Evolutionary conservation across 2,888 invertebrate genomes (phyloP).

Genomic region (Protonemura montana): DNA sequence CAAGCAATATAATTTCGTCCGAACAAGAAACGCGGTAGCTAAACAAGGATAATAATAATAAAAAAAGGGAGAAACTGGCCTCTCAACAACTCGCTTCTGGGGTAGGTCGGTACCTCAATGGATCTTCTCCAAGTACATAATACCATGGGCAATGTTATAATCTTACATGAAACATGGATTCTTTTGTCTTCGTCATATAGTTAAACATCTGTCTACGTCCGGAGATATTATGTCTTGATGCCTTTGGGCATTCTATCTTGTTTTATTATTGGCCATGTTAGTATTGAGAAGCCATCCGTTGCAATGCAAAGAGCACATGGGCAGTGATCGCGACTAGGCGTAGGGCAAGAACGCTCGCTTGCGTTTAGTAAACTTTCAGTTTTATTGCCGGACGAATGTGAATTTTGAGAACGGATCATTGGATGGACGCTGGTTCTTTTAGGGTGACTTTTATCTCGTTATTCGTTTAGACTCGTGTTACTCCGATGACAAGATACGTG

Average conservation of each 20-base stretch:
- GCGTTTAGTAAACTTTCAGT: not conserved
- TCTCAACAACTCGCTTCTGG: not conserved
- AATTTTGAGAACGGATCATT: not conserved
- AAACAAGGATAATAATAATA: not conserved
- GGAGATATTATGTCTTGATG: not conserved
- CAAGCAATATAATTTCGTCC: not conserved
- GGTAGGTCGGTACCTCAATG: not conserved
- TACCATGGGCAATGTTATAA: not conserved
- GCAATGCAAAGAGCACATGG: not conserved
- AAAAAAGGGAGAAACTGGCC: not conserved
- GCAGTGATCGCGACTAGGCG: not conserved
- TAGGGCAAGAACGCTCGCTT: not conserved
- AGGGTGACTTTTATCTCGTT: too few relatives aligned
- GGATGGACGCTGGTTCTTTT: too few relatives aligned
- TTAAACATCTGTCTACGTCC: conserved; percentile 1
- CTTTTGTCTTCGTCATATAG: not conserved
- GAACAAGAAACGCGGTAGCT: not conserved
- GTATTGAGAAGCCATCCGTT: not conserved
- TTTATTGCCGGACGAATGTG: not conserved
- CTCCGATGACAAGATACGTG: too few relatives aligned
- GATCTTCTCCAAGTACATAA: not conserved
- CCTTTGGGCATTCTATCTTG: not conserved
- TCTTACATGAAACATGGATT: not conserved
- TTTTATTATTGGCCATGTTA: not conserved
- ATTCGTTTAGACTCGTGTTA: too few relatives aligned